Conservation (phyloP, 2,113 vertebrate genomes). For the Ptilorrhoa leucosticta region DNA sequence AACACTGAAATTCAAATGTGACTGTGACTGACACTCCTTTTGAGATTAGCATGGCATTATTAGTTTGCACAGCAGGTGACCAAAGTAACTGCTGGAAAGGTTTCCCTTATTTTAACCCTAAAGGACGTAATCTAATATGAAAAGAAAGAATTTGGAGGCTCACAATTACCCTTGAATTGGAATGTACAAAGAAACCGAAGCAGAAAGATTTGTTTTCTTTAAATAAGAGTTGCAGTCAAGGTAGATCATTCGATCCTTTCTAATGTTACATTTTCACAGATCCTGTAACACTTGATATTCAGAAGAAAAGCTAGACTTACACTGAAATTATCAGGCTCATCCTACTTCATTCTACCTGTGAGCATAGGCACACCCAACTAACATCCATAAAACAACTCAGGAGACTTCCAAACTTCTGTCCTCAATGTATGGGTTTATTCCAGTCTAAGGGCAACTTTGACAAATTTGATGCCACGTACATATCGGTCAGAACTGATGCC, state of each 20-base stretch:
- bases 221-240: neutral
- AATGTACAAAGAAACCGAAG: neutral
- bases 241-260: neutral
- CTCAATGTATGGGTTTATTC: neutral
- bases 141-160: neutral
- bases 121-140: neutral
- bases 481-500: neutral
- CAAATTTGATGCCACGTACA: neutral
- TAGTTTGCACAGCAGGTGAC: slow-evolving; percentile 12
- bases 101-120: neutral
- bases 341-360: neutral
- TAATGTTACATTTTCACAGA: neutral
- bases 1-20: neutral
- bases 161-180: neutral
- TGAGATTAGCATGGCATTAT: neutral
- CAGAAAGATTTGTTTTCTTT: neutral
- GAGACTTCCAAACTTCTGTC: neutral
- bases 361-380: neutral
- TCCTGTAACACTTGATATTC: neutral
- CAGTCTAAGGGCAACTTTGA: neutral
- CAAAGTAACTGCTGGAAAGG: neutral
- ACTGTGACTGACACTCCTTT: neutral
- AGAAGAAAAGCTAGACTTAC: neutral
- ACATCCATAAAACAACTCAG: neutral
- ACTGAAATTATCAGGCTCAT: neutral